Evolutionary conservation across 2,888 invertebrate genomes (phyloP), one percentile per base, ranked within the genome.

Genomic region (Torymus tubicola): DNA sequence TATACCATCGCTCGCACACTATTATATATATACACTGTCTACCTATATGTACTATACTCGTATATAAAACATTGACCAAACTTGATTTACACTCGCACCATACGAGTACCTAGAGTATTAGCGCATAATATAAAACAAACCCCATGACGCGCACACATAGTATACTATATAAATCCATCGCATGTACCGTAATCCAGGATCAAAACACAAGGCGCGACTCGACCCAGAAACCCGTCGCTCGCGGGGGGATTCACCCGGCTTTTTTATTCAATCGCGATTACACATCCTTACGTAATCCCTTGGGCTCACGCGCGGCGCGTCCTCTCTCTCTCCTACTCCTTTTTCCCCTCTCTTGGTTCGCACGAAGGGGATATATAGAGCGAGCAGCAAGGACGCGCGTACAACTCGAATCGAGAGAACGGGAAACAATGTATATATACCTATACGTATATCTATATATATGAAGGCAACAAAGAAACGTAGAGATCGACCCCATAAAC

Each of bases 261-360:
- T 69, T 69, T 76, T 78, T 69, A 74, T 75, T 75, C 70, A 76
- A 68, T 72, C 75, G 58, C 63, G 63, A 78, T 78, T 75, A 78
- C 75, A 67, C 75, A 72, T 78, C 78, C 75, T 81, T 78, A 67
- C 81, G 71, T 75, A 75, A 74, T 78, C 69, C 70, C 70, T 42
- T 42, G 8, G 8, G 42, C 42, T 5, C 42, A 8, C 42, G 42
- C 42, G 42, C 10, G 8, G 42, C 42, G 42, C 42, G 42, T 42
- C 42, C 42, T 57, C 70, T 64, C 57, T 71, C 18, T 55, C 31
- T 57, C 67, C 16, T 55, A 11, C 16, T 53, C 55, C 57, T 42
- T 63, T 13, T 63, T 50, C 69, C 42, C 70, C 61, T 58, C 65
- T 68, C 53, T 13, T 16, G 24, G 1, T 18, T 21, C 55, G 13